Conservation (phyloP, 2,888 invertebrate genomes). For the Allygus modestus region DNA sequence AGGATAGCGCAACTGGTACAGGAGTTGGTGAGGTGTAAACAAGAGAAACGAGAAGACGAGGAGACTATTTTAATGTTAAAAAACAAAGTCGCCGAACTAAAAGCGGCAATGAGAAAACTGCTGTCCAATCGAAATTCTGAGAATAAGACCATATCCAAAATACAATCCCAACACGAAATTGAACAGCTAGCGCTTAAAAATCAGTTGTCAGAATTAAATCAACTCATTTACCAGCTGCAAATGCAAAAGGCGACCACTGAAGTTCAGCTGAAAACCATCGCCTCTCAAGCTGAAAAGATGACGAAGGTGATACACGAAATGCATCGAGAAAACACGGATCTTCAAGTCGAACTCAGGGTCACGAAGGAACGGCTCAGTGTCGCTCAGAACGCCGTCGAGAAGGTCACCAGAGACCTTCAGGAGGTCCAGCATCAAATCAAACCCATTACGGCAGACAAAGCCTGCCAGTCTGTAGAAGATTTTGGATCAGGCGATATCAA, state of each 20-base stretch:
- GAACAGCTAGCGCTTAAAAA: slow-evolving; percentile 37
- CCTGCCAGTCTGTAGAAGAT: slow-evolving; percentile 28
- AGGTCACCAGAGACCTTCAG: not conserved
- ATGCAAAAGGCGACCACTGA: slow-evolving; percentile 29
- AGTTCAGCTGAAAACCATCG: not conserved
- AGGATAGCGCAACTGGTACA: slow-evolving; percentile 27
- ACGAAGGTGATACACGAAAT: slow-evolving; percentile 2
- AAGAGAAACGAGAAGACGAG: slow-evolving; percentile 47
- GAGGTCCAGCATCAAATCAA: slow-evolving; percentile 1
- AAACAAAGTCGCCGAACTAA: slow-evolving; percentile 37
- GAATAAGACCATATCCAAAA: not conserved
- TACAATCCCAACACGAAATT: not conserved
- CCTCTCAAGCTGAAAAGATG: slow-evolving; percentile 31
- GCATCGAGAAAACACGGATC: slow-evolving; percentile 19
- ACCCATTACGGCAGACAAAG: not conserved
- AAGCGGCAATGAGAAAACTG: not conserved
- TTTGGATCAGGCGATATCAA: not conserved
- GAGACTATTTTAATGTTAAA: slow-evolving; percentile 13
- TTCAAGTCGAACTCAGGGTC: slow-evolving; percentile 10
- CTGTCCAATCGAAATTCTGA: not conserved
- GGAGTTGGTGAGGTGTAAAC: slow-evolving; percentile 37
- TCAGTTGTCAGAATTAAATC: slow-evolving; percentile 32
- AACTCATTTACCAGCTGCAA: slow-evolving; percentile 14
- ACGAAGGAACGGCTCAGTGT: slow-evolving; percentile 11
- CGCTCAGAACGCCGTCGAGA: slow-evolving; percentile 35